Evolutionary conservation across 2,797 vertebrate genomes (phyloP).

Genomic region (Chrysocyon brachyurus): DNA sequence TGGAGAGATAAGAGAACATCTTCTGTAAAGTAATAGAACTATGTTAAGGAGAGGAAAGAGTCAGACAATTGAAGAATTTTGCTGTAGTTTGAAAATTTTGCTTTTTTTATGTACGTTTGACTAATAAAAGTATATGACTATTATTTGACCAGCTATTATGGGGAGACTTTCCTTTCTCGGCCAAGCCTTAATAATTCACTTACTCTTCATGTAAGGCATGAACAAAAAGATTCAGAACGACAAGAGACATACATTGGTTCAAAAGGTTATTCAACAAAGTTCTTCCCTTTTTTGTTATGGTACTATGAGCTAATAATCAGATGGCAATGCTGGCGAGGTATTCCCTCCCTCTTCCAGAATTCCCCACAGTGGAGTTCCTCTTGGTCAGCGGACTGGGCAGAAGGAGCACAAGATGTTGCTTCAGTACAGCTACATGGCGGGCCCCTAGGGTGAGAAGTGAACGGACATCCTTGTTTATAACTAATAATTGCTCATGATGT

Average conservation of each 20-base stretch:
- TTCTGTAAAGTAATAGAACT: not conserved
- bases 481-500: not conserved
- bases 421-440: not conserved
- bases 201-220: not conserved
- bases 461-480: not conserved
- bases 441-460: not conserved
- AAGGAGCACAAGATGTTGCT: not conserved
- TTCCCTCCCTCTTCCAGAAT: not conserved
- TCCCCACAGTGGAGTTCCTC: not conserved
- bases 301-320: not conserved
- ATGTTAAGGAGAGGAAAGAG: not conserved
- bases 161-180: not conserved
- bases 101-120: not conserved
- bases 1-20: not conserved
- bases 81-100: not conserved
- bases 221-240: not conserved
- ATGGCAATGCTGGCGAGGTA: not conserved
- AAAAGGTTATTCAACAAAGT: not conserved
- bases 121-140: not conserved
- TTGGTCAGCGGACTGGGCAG: not conserved
- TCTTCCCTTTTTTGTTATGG: not conserved
- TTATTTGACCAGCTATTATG: not conserved
- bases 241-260: not conserved
- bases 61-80: not conserved
- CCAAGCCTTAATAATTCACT: not conserved